These are phyloP conservation scores for Drosophila quadrilineata DNA, from an alignment of 1,140 invertebrate species.

Conservation along the genomic window DNA sequence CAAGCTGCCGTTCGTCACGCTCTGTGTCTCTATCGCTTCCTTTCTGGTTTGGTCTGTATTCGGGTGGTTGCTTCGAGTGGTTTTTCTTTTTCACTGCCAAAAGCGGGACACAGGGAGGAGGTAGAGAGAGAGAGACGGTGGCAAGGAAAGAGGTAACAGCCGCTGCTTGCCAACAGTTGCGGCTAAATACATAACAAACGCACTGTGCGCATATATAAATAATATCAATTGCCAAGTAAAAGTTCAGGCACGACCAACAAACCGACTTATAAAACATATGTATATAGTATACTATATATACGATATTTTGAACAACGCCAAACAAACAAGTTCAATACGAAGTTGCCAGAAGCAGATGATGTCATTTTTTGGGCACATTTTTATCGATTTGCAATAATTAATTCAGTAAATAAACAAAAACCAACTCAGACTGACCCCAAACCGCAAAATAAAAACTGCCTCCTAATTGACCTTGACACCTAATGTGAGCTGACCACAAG, in stretches of 20 bases:
- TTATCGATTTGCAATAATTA: conserved; percentile 73
- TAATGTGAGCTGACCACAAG: conserved; percentile 17
- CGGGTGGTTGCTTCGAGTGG: conserved; percentile 55
- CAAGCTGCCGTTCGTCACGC: neutral
- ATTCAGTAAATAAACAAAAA: conserved; percentile 45
- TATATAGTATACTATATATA: neutral
- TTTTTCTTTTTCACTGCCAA: conserved; percentile 71
- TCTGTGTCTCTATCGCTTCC: neutral
- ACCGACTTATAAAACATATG: conserved; percentile 54
- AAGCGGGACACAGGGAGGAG: neutral
- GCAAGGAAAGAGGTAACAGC: conserved; percentile 64
- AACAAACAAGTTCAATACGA: conserved; percentile 58
- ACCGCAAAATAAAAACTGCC: conserved; percentile 30
- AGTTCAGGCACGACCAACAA: conserved; percentile 54
- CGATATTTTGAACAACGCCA: neutral
- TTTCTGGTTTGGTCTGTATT: conserved; percentile 1
- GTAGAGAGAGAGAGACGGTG: too few relatives aligned
- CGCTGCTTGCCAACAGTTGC: conserved; percentile 63
- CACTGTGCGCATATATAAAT: conserved; percentile 64
- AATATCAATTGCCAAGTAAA: conserved; percentile 60
- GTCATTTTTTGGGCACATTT: conserved; percentile 57
- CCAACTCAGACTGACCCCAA: conserved; percentile 29
- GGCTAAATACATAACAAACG: conserved; percentile 64
- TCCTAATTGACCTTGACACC: conserved; percentile 57
- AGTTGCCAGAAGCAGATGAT: conserved; percentile 45